Percentiles rank a stretch among this genome's conserved stretches.
These are phyloP conservation scores for Formicarius rufipectus DNA, from an alignment of 2,113 vertebrate species.

Conservation along the genomic window DNA sequence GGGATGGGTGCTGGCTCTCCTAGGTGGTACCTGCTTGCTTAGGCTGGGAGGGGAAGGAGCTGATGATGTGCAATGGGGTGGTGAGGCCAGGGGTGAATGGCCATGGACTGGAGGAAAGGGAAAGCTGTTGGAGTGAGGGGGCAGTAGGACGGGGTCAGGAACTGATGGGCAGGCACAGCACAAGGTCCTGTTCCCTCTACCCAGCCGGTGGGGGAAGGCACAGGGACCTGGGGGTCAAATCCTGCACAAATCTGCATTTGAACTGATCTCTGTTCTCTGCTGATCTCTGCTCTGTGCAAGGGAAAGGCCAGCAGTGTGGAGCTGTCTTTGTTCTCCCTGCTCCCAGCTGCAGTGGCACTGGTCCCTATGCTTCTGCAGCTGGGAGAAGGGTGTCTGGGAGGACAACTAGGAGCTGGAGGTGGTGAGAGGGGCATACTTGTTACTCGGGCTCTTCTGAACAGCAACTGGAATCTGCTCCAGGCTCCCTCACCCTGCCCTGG, in stretches of 20 bases:
- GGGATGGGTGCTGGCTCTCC: neutral
- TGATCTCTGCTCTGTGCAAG: neutral
- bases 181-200: neutral
- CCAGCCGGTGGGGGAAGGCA: neutral
- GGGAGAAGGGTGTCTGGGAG: neutral
- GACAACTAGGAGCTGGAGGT: neutral
- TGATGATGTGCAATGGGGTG: neutral
- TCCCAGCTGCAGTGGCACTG: neutral
- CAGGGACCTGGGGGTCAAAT: neutral
- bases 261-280: neutral
- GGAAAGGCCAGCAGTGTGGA: neutral
- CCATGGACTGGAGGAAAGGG: neutral
- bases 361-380: neutral
- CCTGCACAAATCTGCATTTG: neutral
- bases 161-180: neutral
- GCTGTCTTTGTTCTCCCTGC: neutral
- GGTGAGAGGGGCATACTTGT: rapidly evolving
- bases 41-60: neutral
- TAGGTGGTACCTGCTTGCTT: neutral
- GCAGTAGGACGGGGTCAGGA: rapidly evolving
- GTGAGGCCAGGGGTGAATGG: neutral
- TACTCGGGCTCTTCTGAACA: neutral
- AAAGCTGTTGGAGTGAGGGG: neutral
- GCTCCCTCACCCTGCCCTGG: neutral
- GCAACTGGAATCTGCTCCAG: neutral